phyloP scores from a whole-genome alignment of 2,113 vertebrate genomes.

The Erythrocercus mccallii region DNA sequence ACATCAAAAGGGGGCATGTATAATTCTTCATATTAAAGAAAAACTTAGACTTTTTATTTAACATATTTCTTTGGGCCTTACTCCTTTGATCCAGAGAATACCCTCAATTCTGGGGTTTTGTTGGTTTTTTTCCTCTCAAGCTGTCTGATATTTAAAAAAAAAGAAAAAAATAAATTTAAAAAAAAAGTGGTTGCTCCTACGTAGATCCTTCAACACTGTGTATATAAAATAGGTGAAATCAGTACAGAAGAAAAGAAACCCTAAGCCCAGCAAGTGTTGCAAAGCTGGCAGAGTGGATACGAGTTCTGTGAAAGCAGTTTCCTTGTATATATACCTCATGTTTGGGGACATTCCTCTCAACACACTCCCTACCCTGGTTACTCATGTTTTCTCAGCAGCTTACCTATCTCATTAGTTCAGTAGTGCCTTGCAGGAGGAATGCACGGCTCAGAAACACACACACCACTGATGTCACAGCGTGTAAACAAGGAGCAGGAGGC shows the following conservation, averaged over 20 bases:
- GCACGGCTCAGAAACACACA: neutral
- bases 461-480: neutral
- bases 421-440: neutral
- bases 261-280: neutral
- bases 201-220: neutral
- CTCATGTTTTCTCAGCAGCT: conserved; percentile 35
- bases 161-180: neutral
- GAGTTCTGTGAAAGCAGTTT: neutral
- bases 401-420: neutral
- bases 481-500: neutral
- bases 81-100: conserved; percentile 15
- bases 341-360: neutral
- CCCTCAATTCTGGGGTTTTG: neutral
- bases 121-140: neutral
- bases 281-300: neutral
- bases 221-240: neutral
- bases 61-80: neutral
- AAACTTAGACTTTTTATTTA: neutral
- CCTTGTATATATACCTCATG: neutral
- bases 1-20: conserved; percentile 13
- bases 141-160: neutral
- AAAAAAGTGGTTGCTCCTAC: neutral
- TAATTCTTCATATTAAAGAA: conserved; percentile 24
- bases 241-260: neutral
- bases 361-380: neutral